A percentile compares a stretch with the other conserved stretches of the same genome.
These are phyloP conservation scores for Silurus meridionalis DNA, from an alignment of 2,113 vertebrate species.

Conservation along the genomic window DNA sequence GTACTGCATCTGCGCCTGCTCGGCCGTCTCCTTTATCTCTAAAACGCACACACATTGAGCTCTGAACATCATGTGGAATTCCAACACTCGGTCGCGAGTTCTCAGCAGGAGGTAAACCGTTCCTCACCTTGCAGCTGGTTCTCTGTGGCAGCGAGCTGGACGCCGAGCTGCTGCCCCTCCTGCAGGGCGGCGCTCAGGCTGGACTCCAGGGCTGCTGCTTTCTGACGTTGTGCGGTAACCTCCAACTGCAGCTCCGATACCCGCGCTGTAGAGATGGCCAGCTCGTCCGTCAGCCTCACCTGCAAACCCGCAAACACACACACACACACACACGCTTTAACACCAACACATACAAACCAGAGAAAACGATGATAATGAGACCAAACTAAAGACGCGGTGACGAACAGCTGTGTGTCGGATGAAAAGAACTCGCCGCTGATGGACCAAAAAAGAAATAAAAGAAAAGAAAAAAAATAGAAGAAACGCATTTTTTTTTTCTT, in stretches of 20 bases:
- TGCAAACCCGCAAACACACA: slow-evolving; percentile 54
- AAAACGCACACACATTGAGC: slow-evolving; percentile 37
- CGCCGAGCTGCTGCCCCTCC: slow-evolving; percentile 72
- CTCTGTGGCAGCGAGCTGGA: slow-evolving; percentile 70
- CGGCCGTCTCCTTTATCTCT: slow-evolving; percentile 83
- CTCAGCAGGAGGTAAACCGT: background rate
- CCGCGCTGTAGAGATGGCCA: slow-evolving; percentile 79
- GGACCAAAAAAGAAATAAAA: background rate
- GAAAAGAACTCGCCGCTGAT: background rate
- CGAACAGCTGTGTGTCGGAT: background rate
- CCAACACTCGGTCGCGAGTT: background rate
- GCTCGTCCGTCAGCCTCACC: slow-evolving; percentile 86
- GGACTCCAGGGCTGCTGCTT: slow-evolving; percentile 75
- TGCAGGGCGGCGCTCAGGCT: slow-evolving; percentile 77
- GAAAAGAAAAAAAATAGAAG: background rate
- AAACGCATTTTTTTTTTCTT: no score
- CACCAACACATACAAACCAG: background rate
- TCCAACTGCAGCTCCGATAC: slow-evolving; percentile 87
- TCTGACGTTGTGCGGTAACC: slow-evolving; percentile 82
- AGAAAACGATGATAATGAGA: background rate
- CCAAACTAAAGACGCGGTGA: background rate
- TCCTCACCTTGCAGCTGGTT: slow-evolving; percentile 78
- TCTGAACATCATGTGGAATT: background rate
- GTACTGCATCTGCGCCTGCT: slow-evolving; percentile 73
- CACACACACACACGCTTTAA: background rate